Percentiles rank a stretch among this genome's conserved stretches.
Evolutionary conservation across 2,797 vertebrate species (phyloP).

Genomic region (Microctenopoma steveboyesi): DNA sequence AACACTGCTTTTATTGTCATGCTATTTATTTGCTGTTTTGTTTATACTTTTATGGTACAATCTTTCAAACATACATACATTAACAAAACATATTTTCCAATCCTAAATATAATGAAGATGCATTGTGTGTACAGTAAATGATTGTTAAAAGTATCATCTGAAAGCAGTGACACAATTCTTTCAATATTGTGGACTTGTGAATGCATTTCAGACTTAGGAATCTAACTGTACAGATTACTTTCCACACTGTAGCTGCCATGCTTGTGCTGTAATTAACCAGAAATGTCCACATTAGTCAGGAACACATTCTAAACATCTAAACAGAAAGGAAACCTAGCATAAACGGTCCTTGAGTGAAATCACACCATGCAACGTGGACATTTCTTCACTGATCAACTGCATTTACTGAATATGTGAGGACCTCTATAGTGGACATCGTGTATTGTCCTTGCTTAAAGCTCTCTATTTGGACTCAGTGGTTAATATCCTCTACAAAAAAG

Average conservation of each 20-base stretch:
- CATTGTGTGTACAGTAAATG: background rate
- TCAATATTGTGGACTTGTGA: background rate
- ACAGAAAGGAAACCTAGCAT: background rate
- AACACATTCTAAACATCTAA: background rate
- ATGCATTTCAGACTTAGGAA: background rate
- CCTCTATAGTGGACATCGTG: too few species aligned
- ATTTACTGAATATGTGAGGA: background rate
- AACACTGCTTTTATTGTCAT: conserved; percentile 26
- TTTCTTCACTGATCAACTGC: conserved; percentile 2
- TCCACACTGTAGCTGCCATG: background rate
- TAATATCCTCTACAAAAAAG: too few species aligned
- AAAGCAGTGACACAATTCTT: background rate
- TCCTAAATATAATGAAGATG: background rate
- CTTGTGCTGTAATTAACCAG: background rate
- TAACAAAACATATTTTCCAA: background rate
- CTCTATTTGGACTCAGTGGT: too few species aligned
- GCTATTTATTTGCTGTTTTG: conserved; percentile 45
- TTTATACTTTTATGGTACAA: conserved; percentile 24
- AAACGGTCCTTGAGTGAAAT: conserved; percentile 11
- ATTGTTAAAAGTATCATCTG: background rate
- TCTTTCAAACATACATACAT: conserved; percentile 20
- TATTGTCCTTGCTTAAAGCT: too few species aligned
- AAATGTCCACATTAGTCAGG: background rate
- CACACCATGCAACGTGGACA: conserved; percentile 54
- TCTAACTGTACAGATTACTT: background rate